A percentile compares a stretch with the other conserved stretches of the same genome.
Evolutionary conservation across 2,797 vertebrate species (phyloP).

Genomic region (Triplophysa yarkandensis): DNA sequence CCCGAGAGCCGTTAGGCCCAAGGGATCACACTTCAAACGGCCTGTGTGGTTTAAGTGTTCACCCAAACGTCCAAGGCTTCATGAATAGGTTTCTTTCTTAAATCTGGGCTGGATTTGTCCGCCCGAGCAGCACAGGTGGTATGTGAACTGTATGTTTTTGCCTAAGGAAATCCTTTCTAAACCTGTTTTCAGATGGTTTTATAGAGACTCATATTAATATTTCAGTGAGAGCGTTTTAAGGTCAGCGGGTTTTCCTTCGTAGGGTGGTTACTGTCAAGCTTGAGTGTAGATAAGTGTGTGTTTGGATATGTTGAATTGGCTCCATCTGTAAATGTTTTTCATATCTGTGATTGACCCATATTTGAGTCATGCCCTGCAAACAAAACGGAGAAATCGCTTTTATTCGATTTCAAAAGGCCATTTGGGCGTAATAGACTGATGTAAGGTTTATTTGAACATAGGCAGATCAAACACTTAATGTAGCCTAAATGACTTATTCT

Average conservation of each 20-base stretch:
- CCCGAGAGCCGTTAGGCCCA: constrained; percentile 10
- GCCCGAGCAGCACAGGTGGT: constrained; percentile 11
- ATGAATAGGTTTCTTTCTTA: constrained; percentile 26
- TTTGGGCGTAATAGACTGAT: not conserved
- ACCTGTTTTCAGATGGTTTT: constrained; percentile 24
- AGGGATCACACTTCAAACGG: constrained; percentile 33
- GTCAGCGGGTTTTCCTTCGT: constrained; percentile 11
- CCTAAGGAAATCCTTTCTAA: constrained; percentile 41
- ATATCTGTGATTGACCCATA: not conserved
- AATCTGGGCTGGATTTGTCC: constrained; percentile 5
- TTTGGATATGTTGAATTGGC: constrained; percentile 27
- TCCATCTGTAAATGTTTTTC: constrained; percentile 32
- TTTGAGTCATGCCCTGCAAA: constrained; percentile 11
- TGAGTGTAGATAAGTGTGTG: constrained; percentile 19
- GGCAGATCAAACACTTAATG: not conserved
- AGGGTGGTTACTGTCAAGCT: constrained; percentile 11
- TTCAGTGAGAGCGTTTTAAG: constrained; percentile 30
- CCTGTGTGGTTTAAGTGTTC: constrained; percentile 38
- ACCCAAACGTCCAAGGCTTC: constrained; percentile 22
- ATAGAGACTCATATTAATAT: constrained; percentile 17
- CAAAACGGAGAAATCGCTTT: constrained; percentile 1
- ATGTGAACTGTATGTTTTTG: constrained; percentile 16
- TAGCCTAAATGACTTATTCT: not conserved
- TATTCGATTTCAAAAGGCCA: constrained; percentile 2
- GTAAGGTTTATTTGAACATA: not conserved